Percentiles rank a stretch among this genome's conserved stretches.
Conservation (phyloP, 1,140 invertebrate genomes). For the Nebria ingens region DNA sequence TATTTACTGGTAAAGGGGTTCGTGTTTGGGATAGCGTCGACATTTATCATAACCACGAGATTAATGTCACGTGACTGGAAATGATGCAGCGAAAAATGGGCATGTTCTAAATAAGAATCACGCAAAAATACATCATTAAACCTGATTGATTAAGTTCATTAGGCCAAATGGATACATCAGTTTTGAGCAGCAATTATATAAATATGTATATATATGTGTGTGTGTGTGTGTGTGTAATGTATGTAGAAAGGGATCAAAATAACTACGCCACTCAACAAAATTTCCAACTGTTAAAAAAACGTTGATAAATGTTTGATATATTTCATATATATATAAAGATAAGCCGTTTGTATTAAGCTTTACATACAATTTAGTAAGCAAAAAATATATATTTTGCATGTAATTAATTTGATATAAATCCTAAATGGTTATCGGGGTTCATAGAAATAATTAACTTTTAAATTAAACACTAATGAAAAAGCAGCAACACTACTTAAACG, state of each 20-base stretch:
- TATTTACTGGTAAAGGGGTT: too few relatives aligned
- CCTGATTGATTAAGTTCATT: constrained; percentile 1
- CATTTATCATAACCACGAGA: too few relatives aligned
- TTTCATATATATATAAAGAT: not conserved
- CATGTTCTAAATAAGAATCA: not conserved
- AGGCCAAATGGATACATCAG: constrained; percentile 5
- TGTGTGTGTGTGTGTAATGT: constrained; percentile 3
- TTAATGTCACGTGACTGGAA: not conserved
- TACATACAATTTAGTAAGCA: not conserved
- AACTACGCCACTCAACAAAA: too few relatives aligned
- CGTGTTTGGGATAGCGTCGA: too few relatives aligned
- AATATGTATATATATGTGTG: not conserved
- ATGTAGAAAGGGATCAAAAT: not conserved
- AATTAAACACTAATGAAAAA: too few relatives aligned
- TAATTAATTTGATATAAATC: too few relatives aligned
- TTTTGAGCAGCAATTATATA: not conserved
- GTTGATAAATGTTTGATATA: not conserved
- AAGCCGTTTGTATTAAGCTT: not conserved
- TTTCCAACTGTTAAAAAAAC: too few relatives aligned
- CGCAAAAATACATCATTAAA: constrained; percentile 6
- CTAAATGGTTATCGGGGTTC: too few relatives aligned
- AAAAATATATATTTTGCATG: not conserved
- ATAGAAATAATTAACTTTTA: too few relatives aligned
- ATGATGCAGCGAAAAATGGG: not conserved
- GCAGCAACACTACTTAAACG: too few relatives aligned